These are phyloP conservation scores for Torymus auratus DNA, from an alignment of 2,888 invertebrate genomes.

Conservation along the genomic window DNA sequence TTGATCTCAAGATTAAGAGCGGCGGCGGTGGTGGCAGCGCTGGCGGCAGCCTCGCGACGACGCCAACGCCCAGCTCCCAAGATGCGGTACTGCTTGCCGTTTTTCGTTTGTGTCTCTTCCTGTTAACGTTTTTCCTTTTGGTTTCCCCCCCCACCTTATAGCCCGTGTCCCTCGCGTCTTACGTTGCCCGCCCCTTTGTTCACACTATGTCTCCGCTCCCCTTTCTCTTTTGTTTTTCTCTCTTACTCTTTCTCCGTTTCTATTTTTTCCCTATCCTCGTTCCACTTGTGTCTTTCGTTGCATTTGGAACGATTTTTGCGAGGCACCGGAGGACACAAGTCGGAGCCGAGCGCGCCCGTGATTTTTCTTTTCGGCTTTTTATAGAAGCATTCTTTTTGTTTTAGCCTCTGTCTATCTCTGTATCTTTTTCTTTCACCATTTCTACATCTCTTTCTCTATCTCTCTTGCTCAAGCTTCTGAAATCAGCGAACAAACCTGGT, in stretches of 20 bases:
- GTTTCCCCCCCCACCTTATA: neutral
- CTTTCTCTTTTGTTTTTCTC: neutral
- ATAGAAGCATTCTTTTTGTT: slow-evolving; percentile 23
- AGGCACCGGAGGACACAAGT: neutral
- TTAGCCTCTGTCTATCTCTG: neutral
- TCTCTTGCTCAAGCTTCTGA: slow-evolving; percentile 54
- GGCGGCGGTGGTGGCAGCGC: slow-evolving; percentile 81
- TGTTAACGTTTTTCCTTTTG: neutral
- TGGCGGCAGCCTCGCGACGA: slow-evolving; percentile 64
- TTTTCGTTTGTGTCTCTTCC: slow-evolving; percentile 8
- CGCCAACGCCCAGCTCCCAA: slow-evolving; percentile 66
- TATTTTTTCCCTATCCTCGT: neutral
- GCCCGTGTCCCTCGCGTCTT: neutral
- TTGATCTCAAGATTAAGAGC: slow-evolving; percentile 86
- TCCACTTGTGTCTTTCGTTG: slow-evolving; percentile 38
- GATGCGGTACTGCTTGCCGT: slow-evolving; percentile 71
- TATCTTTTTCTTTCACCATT: slow-evolving; percentile 10
- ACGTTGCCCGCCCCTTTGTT: neutral
- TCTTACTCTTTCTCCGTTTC: neutral
- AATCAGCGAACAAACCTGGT: slow-evolving; percentile 41
- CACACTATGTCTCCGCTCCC: neutral
- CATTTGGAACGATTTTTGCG: slow-evolving; percentile 35
- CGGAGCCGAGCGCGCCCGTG: slow-evolving; percentile 3
- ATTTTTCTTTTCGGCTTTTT: slow-evolving; percentile 32
- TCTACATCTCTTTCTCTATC: neutral